Base-by-base conservation (phyloP, 2,113 vertebrate genomes). In the Nothoprocta perdicaria region DNA sequence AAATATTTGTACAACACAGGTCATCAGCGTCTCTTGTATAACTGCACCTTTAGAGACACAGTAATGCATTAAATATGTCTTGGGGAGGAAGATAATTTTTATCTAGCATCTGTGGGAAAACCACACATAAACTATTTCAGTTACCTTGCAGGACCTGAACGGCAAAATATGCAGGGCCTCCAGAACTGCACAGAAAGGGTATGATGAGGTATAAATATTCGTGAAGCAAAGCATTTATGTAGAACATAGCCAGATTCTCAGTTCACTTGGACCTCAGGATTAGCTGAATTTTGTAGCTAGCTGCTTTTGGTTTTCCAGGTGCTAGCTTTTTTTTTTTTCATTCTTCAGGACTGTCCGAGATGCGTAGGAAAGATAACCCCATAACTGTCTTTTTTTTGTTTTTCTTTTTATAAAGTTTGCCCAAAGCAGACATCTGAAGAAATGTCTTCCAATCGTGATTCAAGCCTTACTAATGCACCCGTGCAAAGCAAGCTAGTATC, bases 401-500 rank as follows among this genome's bases (percentile, higher is more conserved):
- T 88, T 95, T 88, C 40, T 97, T 71, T 94, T 33, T 94, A 75
- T 96, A 23, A 96, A 98, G 98, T 98, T 96, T 98, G 97, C 93
- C 95, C 94, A 19, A 98, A 98, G 96, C 98, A 98, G 97, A 96
- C 97, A 92, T 93, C 97, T 78, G 98, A 98, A 93, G 98, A 98
- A 95, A 93, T 93, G 80, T 97, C 98, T 97, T 98, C 98, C 95
- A 97, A 84, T 96, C 96, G 97, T 86, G 98, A 98, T 90, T 97
- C 97, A 6, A 97, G 96, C 96, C 97, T 98, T 96, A 96, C 95
- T 68, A 98, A 97, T 89, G 86, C 97, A 86, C 91, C 97, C 3
- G 96, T 98, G 92, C 98, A 98, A 90, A 98, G 96, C 97, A 98
- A 98, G 94, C 94, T 98, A 87, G 97, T 97, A 93, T 98, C 98